A percentile compares a stretch with the other conserved stretches of the same genome.
phyloP scores from a whole-genome alignment of 2,888 invertebrate species.

The Barypeithes pellucidus region DNA sequence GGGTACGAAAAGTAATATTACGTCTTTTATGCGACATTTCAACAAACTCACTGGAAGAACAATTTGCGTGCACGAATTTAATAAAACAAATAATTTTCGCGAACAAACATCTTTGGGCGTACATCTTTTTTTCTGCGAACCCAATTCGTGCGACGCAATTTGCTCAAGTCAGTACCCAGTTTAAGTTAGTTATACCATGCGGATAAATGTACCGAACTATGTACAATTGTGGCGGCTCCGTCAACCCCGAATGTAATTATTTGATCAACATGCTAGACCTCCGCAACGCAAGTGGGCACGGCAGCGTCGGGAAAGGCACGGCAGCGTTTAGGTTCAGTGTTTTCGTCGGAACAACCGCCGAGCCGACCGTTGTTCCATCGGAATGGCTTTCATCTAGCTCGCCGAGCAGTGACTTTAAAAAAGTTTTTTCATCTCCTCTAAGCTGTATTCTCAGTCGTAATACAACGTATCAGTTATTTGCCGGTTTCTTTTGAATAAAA shows the following conservation, averaged over 20 bases:
- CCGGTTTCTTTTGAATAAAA: conserved; percentile 62
- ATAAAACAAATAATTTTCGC: too few relatives aligned
- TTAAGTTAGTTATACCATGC: too few relatives aligned
- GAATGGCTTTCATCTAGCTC: conserved; percentile 64
- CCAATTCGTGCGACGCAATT: too few relatives aligned
- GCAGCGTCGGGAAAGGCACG: conserved; percentile 56
- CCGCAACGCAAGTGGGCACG: conserved; percentile 58
- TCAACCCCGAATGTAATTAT: neutral
- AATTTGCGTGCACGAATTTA: too few relatives aligned
- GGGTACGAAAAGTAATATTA: too few relatives aligned
- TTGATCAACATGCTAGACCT: conserved; percentile 58
- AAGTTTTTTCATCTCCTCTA: conserved; percentile 67
- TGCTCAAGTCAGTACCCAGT: too few relatives aligned
- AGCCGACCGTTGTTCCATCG: conserved; percentile 65
- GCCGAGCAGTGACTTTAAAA: conserved; percentile 66
- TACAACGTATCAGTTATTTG: conserved; percentile 70
- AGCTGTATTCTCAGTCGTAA: conserved; percentile 67
- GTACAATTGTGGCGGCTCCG: neutral
- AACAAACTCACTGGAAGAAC: too few relatives aligned
- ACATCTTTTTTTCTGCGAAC: too few relatives aligned
- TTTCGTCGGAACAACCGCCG: conserved; percentile 68
- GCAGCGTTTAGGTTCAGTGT: conserved; percentile 57
- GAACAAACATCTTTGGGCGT: too few relatives aligned
- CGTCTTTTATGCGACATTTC: too few relatives aligned
- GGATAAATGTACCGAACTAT: neutral